phyloP scores from a whole-genome alignment of 1,140 invertebrate species.

The Bombus ignitus region DNA sequence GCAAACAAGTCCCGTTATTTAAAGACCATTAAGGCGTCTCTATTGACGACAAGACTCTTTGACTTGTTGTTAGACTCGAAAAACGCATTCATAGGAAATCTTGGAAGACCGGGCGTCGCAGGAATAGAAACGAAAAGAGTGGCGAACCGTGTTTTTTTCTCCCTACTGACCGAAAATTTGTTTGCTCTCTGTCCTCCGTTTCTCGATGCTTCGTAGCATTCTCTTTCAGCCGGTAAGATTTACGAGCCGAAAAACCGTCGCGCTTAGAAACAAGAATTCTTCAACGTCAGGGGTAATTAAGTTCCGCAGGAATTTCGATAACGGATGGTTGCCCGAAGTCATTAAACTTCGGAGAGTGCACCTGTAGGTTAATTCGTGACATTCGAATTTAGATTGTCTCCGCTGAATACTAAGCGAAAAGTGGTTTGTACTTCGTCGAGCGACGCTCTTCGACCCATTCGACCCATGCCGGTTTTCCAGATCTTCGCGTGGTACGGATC shows the following conservation, averaged over 20 bases:
- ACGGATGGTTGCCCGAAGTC: constrained; percentile 53
- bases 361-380: constrained; percentile 19
- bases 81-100: constrained; percentile 53
- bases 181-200: not conserved
- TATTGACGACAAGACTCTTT: not conserved
- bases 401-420: constrained; percentile 47
- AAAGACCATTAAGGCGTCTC: constrained; percentile 56
- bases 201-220: too few relatives aligned
- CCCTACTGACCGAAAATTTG: constrained; percentile 20
- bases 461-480: not conserved
- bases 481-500: not conserved
- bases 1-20: constrained; percentile 34
- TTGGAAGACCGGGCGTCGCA: constrained; percentile 4
- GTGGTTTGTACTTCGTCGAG: too few relatives aligned
- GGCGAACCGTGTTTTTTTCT: constrained; percentile 55
- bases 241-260: constrained; percentile 46
- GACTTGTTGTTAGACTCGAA: constrained; percentile 13
- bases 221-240: constrained; percentile 40
- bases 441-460: not conserved
- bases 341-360: constrained; percentile 51
- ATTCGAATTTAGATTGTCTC: constrained; percentile 46
- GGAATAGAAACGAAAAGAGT: constrained; percentile 54
- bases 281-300: constrained; percentile 63
- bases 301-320: constrained; percentile 47
- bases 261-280: constrained; percentile 40